A percentile compares a stretch with the other conserved stretches of the same genome.
phyloP scores from a whole-genome alignment of 2,888 invertebrate species.

The Ophion slaviceki region DNA sequence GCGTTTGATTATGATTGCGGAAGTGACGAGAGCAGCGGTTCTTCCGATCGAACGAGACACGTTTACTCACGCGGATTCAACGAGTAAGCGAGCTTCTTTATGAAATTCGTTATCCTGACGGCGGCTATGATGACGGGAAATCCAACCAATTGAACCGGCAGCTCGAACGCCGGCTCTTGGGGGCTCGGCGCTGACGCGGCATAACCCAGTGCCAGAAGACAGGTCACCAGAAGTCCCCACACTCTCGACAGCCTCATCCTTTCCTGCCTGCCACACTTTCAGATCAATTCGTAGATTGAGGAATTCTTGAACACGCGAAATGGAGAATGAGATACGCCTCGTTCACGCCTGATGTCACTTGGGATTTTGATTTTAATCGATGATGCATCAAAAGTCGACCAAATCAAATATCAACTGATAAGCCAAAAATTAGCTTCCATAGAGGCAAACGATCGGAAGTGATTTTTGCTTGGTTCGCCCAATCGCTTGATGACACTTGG shows the following conservation, averaged over 20 bases:
- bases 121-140: slow-evolving; percentile 93
- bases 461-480: background rate
- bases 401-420: background rate
- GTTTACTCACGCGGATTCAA: slow-evolving; percentile 90
- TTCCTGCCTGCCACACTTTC: background rate
- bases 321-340: background rate
- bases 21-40: background rate
- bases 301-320: slow-evolving; percentile 10
- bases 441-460: background rate
- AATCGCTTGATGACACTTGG: background rate
- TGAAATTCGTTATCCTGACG: slow-evolving; percentile 91
- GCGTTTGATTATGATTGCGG: slow-evolving; percentile 34
- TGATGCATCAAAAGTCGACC: background rate
- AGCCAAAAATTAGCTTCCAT: background rate
- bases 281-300: background rate
- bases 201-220: slow-evolving; percentile 73
- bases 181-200: slow-evolving; percentile 78
- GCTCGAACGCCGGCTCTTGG: slow-evolving; percentile 87
- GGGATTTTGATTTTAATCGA: background rate
- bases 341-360: background rate
- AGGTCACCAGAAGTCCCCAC: slow-evolving; percentile 74
- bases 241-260: slow-evolving; percentile 78
- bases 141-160: slow-evolving; percentile 93
- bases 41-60: background rate
- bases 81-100: slow-evolving; percentile 93